phyloP scores from a whole-genome alignment of 2,113 vertebrate species.

The Neopipo cinnamomea region DNA sequence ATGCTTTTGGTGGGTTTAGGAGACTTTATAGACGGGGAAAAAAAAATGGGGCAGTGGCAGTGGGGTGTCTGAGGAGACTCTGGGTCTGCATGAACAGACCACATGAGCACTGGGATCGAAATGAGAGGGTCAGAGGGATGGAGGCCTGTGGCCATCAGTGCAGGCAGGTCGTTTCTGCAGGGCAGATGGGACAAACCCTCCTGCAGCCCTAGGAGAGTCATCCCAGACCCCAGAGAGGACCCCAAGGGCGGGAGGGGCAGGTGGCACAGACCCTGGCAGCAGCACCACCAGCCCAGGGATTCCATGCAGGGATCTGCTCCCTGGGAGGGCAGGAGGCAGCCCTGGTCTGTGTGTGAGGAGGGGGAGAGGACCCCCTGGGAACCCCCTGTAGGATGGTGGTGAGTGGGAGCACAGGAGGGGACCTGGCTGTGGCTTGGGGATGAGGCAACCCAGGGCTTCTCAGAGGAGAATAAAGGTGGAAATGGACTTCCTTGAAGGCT shows the following conservation, averaged over 20 bases:
- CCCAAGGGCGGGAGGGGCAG: not conserved
- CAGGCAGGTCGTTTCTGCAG: not conserved
- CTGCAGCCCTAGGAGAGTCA: not conserved
- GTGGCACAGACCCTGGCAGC: not conserved
- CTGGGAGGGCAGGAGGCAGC: fast-evolving
- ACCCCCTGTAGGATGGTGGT: fast-evolving
- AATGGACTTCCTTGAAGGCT: not conserved
- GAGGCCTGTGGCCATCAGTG: not conserved
- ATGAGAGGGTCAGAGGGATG: not conserved
- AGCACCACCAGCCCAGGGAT: not conserved
- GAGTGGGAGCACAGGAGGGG: not conserved
- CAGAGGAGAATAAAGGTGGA: not conserved
- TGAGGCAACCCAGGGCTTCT: not conserved
- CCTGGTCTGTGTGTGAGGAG: fast-evolving
- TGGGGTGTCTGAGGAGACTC: not conserved
- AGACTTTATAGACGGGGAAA: not conserved
- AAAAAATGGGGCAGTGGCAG: not conserved
- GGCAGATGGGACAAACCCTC: not conserved
- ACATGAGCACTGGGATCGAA: fast-evolving
- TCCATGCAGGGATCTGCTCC: not conserved
- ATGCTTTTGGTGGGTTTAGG: not conserved
- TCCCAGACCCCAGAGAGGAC: not conserved
- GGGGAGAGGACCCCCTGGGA: not conserved
- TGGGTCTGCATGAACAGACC: not conserved
- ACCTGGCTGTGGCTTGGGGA: not conserved